Evolutionary conservation across 1,140 invertebrate species (phyloP).

Genomic region (Drosophila funebris): DNA sequence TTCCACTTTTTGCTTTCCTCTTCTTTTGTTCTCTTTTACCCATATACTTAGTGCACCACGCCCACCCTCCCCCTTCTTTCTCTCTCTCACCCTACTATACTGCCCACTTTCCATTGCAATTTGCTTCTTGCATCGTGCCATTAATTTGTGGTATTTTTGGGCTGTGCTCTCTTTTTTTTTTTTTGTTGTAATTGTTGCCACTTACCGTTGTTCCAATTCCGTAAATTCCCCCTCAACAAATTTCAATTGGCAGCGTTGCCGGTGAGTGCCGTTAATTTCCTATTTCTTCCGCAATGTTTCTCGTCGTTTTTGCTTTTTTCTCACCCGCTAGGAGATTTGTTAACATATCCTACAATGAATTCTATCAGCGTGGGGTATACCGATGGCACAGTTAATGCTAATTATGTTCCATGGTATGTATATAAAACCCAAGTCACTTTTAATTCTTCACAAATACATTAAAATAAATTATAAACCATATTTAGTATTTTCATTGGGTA

Average conservation of each 20-base stretch:
- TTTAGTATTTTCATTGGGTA: not conserved
- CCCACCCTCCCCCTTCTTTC: not conserved
- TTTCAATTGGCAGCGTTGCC: not conserved
- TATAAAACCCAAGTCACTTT: too few species aligned
- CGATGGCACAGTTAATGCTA: not conserved
- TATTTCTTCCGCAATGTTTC: slow-evolving; percentile 28
- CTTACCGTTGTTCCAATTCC: slow-evolving; percentile 65
- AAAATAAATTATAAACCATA: not conserved
- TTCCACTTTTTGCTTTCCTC: slow-evolving; percentile 57
- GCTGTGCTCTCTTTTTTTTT: slow-evolving; percentile 26
- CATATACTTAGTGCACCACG: not conserved
- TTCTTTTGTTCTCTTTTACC: slow-evolving; percentile 15
- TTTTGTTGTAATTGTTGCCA: slow-evolving; percentile 62
- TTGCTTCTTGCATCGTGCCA: slow-evolving; percentile 40
- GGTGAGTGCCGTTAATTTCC: slow-evolving; percentile 29
- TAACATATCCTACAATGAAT: not conserved
- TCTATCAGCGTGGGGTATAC: not conserved
- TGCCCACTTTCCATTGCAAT: slow-evolving; percentile 51
- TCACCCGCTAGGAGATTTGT: slow-evolving; percentile 3
- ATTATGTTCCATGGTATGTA: not conserved
- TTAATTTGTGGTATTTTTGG: slow-evolving; percentile 63
- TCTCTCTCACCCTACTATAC: too few species aligned
- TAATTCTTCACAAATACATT: not conserved
- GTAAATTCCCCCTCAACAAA: slow-evolving; percentile 4
- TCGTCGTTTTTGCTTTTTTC: slow-evolving; percentile 8